Conservation (phyloP, 1,140 invertebrate species). For the Drosophila teissieri region DNA sequence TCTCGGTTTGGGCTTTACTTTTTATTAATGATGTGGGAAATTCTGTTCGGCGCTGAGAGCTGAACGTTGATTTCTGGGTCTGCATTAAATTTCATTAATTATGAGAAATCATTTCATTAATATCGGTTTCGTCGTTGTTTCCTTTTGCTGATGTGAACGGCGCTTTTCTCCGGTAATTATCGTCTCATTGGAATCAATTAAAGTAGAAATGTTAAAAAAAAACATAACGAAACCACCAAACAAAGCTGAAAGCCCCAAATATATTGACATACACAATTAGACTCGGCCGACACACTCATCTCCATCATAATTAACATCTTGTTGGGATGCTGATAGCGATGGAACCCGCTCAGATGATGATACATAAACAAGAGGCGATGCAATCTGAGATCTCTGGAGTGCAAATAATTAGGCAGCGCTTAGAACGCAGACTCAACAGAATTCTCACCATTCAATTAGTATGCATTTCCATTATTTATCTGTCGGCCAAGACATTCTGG, state of each 20-base stretch:
- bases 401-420: slow-evolving; percentile 55
- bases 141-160: not conserved
- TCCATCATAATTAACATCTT: slow-evolving; percentile 35
- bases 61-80: slow-evolving; percentile 42
- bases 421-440: slow-evolving; percentile 20
- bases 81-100: slow-evolving; percentile 76
- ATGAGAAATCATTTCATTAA: slow-evolving; percentile 76
- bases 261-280: slow-evolving; percentile 68
- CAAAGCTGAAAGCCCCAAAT: slow-evolving; percentile 8
- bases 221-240: no score
- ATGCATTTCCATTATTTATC: slow-evolving; percentile 75
- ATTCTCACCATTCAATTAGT: slow-evolving; percentile 75
- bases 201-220: slow-evolving; percentile 28
- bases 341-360: slow-evolving; percentile 47
- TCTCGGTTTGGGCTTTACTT: slow-evolving; percentile 16
- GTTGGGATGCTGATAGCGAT: slow-evolving; percentile 30
- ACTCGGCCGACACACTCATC: slow-evolving; percentile 6
- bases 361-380: slow-evolving; percentile 24
- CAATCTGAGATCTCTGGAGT: slow-evolving; percentile 33
- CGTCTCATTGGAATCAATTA: slow-evolving; percentile 48
- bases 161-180: slow-evolving; percentile 34
- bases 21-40: slow-evolving; percentile 81
- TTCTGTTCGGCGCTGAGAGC: slow-evolving; percentile 62
- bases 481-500: slow-evolving; percentile 51
- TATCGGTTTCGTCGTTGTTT: slow-evolving; percentile 52